Conservation (phyloP, 1,140 invertebrate species). For the Radopholus similis region DNA sequence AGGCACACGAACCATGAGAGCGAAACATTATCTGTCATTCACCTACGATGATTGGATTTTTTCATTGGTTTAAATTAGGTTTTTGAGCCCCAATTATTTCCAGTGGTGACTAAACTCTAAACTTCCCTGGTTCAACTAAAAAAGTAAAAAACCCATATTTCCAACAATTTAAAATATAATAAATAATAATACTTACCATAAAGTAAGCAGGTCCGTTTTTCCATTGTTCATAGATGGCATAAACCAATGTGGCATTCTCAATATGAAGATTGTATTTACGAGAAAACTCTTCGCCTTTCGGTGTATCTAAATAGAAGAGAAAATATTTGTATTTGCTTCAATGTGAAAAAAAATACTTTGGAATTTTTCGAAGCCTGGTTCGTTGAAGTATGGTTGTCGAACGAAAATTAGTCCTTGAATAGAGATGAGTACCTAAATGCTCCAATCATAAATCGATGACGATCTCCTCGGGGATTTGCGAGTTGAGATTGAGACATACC, state of each 20-base stretch:
- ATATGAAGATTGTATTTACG: conserved; percentile 92
- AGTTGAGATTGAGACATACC: conserved; percentile 88
- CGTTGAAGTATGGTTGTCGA: conserved; percentile 94
- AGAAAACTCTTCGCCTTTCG: conserved; percentile 59
- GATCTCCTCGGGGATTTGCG: too few species aligned
- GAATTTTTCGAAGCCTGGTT: conserved; percentile 85
- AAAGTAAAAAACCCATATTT: not conserved
- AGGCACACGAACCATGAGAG: not conserved
- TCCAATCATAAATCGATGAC: too few species aligned
- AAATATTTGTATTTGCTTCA: too few species aligned
- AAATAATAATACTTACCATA: conserved; percentile 19
- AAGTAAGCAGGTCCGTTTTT: conserved; percentile 69
- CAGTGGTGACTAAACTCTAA: not conserved
- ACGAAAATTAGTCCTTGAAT: conserved; percentile 74
- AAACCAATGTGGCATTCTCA: conserved; percentile 85
- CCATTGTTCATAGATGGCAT: conserved; percentile 91
- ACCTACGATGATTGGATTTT: not conserved
- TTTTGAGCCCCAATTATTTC: not conserved
- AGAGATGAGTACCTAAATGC: not conserved
- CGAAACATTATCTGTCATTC: not conserved
- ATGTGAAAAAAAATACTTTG: too few species aligned
- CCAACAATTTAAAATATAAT: not conserved
- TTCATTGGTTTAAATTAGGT: not conserved
- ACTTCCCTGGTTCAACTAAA: not conserved
- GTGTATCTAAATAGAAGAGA: too few species aligned